Evolutionary conservation across 2,797 vertebrate species (phyloP).

Genomic region (Characodon lateralis): DNA sequence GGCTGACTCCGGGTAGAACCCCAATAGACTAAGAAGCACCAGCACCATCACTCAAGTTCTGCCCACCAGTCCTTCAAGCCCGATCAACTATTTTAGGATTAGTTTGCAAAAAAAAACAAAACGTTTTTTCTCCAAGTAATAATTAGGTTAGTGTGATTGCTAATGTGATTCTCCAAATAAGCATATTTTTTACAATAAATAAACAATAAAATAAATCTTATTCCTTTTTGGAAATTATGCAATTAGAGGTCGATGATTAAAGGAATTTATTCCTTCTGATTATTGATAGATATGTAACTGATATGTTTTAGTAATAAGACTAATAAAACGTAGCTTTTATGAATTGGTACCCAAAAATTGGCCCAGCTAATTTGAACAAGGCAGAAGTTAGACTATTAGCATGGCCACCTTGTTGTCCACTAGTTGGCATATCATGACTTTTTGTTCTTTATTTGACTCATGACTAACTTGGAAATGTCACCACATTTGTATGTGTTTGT

Average conservation of each 20-base stretch:
- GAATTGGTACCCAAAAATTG: background rate
- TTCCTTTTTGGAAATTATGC: background rate
- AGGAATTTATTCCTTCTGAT: no score
- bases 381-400: background rate
- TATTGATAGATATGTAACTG: no score
- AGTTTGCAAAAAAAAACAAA: background rate
- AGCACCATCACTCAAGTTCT: background rate
- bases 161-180: background rate
- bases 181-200: background rate
- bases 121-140: no score
- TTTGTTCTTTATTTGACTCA: background rate
- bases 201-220: no score
- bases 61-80: background rate
- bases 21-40: background rate
- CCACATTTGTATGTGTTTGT: background rate
- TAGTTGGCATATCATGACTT: background rate
- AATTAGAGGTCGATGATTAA: background rate
- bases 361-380: background rate
- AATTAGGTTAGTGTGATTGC: background rate
- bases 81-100: background rate
- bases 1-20: background rate
- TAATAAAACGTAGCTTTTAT: background rate
- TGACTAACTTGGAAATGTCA: background rate
- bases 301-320: no score
- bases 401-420: background rate